A percentile compares a stretch with the other conserved stretches of the same genome.
phyloP scores from a whole-genome alignment of 2,113 vertebrate species.

The Lagopus leucura region DNA sequence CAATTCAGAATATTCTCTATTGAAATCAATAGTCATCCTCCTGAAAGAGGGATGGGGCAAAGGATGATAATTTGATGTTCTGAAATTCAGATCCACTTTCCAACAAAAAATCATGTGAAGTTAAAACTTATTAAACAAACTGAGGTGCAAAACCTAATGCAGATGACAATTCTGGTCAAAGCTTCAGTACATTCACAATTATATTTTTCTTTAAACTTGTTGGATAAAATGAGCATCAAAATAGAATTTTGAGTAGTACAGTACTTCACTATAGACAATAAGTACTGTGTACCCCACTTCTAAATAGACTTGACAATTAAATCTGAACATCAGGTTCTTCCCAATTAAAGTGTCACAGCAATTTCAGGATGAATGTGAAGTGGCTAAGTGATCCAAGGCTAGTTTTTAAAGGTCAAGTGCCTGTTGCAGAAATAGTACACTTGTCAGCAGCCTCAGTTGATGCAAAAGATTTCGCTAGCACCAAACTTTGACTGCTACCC shows the following conservation, averaged over 20 bases:
- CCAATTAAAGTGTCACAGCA: background rate
- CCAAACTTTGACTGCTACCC: background rate
- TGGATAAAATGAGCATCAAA: background rate
- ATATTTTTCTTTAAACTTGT: background rate
- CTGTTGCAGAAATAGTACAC: background rate
- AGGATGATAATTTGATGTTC: background rate
- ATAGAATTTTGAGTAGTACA: background rate
- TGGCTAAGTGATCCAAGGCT: background rate
- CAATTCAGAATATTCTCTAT: background rate
- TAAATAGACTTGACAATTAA: background rate
- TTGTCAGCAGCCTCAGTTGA: background rate
- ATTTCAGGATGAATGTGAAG: background rate
- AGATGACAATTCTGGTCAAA: background rate
- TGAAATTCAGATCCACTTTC: background rate
- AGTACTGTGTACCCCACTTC: background rate
- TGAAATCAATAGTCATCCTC: background rate
- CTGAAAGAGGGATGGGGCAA: background rate
- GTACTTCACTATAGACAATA: background rate
- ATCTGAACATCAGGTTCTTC: background rate
- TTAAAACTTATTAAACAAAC: background rate
- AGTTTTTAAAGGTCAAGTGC: slow-evolving; percentile 35
- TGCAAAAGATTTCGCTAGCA: background rate
- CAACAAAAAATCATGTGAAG: background rate
- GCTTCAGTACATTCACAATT: background rate
- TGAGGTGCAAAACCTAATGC: background rate